Percentiles rank a stretch among this genome's conserved stretches.
Evolutionary conservation across 2,888 invertebrate species (phyloP).

Genomic region (Eledona agricola): DNA sequence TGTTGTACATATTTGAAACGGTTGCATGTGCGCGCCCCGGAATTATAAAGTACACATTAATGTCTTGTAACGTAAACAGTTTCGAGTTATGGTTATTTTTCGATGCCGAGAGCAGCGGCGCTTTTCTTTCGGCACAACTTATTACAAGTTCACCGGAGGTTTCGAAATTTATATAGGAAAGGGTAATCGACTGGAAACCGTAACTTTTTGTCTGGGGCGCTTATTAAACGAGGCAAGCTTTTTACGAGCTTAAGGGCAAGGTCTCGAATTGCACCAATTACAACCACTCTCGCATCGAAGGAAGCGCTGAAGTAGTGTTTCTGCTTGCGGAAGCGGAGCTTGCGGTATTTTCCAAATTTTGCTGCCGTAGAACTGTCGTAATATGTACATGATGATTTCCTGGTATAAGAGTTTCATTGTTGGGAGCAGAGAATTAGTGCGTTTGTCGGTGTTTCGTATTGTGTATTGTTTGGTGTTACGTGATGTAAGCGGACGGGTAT

Average conservation of each 20-base stretch:
- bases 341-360: no score
- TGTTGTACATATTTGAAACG: conserved; percentile 42
- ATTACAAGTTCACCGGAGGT: conserved; percentile 1
- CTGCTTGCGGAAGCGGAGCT: no score
- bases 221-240: neutral
- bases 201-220: neutral
- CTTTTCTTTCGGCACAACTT: conserved; percentile 15
- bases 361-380: no score
- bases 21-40: conserved; percentile 40
- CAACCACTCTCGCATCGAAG: neutral
- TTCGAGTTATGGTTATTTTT: conserved; percentile 31
- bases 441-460: no score
- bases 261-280: conserved; percentile 1
- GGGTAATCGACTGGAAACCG: conserved; percentile 7
- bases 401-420: no score
- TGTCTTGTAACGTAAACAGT: conserved; percentile 33
- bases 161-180: conserved; percentile 2
- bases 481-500: no score
- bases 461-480: no score
- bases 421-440: no score
- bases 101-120: conserved; percentile 19
- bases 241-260: conserved; percentile 1
- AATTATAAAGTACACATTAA: conserved; percentile 37
- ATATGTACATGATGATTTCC: no score
- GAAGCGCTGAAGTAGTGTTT: no score